Conservation (phyloP, 1,140 invertebrate genomes). For the Trinorchestia longiramus region DNA sequence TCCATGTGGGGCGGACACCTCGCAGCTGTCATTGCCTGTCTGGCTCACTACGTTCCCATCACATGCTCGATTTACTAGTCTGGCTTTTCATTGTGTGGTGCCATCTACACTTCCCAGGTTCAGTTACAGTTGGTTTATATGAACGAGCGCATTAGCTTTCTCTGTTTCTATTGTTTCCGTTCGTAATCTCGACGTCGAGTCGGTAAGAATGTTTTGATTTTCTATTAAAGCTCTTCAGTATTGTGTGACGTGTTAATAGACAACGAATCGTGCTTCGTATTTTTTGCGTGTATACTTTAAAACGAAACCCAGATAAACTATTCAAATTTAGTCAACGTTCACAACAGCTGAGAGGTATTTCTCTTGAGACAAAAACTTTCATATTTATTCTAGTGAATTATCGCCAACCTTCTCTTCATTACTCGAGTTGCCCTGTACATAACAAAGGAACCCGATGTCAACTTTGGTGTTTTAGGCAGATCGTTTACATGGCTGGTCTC, state of each 20-base stretch:
- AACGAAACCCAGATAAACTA: no score
- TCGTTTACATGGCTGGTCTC: background rate
- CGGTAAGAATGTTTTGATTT: background rate
- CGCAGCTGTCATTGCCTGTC: background rate
- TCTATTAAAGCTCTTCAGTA: no score
- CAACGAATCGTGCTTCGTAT: no score
- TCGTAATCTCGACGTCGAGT: background rate
- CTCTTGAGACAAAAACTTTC: background rate
- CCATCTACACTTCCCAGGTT: background rate
- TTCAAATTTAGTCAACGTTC: no score
- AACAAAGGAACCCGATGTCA: background rate
- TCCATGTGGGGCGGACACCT: background rate
- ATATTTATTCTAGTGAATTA: no score
- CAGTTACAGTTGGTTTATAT: no score
- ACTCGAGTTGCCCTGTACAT: background rate
- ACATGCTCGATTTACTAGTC: background rate
- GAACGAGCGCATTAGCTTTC: background rate
- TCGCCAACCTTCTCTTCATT: background rate
- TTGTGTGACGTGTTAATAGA: no score
- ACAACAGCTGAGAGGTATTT: background rate
- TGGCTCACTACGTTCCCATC: background rate
- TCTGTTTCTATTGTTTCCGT: background rate
- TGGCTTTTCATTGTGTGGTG: background rate
- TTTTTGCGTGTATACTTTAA: no score
- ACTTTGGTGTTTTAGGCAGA: background rate